phyloP scores from a whole-genome alignment of 1,140 invertebrate species.

The Saccostrea echinata region DNA sequence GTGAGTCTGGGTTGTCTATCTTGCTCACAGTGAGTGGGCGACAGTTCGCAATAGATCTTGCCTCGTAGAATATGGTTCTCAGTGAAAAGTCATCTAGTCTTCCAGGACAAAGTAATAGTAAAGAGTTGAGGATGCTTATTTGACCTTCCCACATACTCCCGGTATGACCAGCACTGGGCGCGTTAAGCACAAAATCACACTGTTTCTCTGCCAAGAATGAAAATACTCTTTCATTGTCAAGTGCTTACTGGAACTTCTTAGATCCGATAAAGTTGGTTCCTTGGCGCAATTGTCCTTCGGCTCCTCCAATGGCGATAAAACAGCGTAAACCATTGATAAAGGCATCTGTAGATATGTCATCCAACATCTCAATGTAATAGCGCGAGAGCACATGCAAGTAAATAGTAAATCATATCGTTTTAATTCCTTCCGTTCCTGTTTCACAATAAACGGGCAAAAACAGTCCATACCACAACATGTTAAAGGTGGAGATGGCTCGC shows the following conservation, averaged over 20 bases:
- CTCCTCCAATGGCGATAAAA: too few species aligned
- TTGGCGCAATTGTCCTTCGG: constrained; percentile 47
- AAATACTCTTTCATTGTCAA: neutral
- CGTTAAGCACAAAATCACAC: neutral
- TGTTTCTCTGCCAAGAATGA: neutral
- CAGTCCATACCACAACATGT: constrained; percentile 53
- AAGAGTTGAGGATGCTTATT: constrained; percentile 63
- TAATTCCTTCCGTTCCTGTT: neutral
- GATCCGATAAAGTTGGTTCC: constrained; percentile 51
- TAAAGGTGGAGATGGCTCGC: constrained; percentile 54
- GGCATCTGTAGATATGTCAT: constrained; percentile 59
- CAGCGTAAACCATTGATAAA: constrained; percentile 62
- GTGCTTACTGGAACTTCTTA: neutral
- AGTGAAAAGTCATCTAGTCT: too few species aligned
- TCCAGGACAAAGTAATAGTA: too few species aligned
- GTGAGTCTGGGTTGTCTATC: too few species aligned
- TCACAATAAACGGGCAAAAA: constrained; percentile 43
- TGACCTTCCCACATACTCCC: constrained; percentile 65
- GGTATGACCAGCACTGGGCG: constrained; percentile 42
- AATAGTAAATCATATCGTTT: constrained; percentile 37
- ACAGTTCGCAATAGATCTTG: too few species aligned
- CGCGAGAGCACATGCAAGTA: constrained; percentile 54
- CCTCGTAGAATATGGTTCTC: too few species aligned
- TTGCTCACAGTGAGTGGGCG: too few species aligned
- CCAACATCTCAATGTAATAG: constrained; percentile 62